Base-by-base conservation (phyloP, 2,888 invertebrate species). In the Eupeodes latifasciatus region DNA sequence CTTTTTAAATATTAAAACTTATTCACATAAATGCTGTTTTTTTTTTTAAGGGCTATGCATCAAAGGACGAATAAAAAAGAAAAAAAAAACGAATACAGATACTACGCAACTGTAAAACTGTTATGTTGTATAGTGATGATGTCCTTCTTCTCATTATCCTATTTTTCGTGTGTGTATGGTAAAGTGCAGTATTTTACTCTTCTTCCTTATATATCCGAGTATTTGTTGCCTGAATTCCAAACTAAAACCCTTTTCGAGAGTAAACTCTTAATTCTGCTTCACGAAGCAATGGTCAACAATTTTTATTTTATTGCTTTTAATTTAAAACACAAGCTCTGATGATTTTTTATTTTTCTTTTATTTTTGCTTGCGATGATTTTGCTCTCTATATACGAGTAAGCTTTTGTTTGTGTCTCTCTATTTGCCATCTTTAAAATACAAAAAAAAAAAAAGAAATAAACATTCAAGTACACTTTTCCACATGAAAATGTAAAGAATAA, bases 231-330 rank as follows among this genome's bases (percentile, higher is more conserved):
- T 34, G 7, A 27, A 72, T 74, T 72, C 12, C 55, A 66, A 67
- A 71, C 64, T 12, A 19, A 55, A 66, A 12, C 19, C 9, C 6
- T n/a, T 49, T 66, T 40, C 40, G 4, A 81, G 81, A 69, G 85
- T 19, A 66, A 57, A 55, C 88, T 78, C 85, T 85, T 85, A 75
- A 85, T 85, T 88, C 88, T 75, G 75, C 81, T 81, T 66, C 55
- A 88, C 81, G 78, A 85, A 51, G 71, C 81, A 72, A 49, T 81
- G 78, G 88, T 67, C 88, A 88, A 88, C 88, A 85, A 85, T 71
- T 88, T 88, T 59, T 85, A 85, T 88, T 88, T 85, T 88, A 88
- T 88, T 88, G 88, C 78, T 81, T 88, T 88, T 85, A 88, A 88
- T 88, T 88, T 88, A 88, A 85, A 81, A 85, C 75, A 88, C 85